These are phyloP conservation scores for Heloderma charlesbogerti DNA, from an alignment of 2,113 vertebrate species.

Conservation along the genomic window DNA sequence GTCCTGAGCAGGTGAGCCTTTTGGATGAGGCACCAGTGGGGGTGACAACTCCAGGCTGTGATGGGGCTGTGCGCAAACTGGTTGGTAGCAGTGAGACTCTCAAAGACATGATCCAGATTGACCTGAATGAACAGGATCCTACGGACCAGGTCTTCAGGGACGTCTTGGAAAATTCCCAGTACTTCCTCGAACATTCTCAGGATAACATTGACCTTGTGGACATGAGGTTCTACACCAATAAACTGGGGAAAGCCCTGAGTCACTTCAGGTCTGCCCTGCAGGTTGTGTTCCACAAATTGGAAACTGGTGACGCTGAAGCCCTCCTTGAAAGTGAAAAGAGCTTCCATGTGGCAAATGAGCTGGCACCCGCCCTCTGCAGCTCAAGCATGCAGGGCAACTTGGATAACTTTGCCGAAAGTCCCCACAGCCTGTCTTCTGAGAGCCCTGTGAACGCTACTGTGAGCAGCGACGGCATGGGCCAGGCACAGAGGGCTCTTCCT, in stretches of 20 bases:
- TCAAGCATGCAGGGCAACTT: slow-evolving; percentile 68
- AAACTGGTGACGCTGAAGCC: slow-evolving; percentile 77
- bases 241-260: slow-evolving; percentile 86
- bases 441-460: slow-evolving; percentile 68
- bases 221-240: slow-evolving; percentile 84
- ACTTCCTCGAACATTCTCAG: slow-evolving; percentile 70
- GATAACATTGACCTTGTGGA: slow-evolving; percentile 78
- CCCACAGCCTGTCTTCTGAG: slow-evolving; percentile 77
- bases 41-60: slow-evolving; percentile 69
- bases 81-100: slow-evolving; percentile 75
- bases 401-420: slow-evolving; percentile 77
- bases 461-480: slow-evolving; percentile 63
- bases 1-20: slow-evolving; percentile 74
- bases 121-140: slow-evolving; percentile 80
- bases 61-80: slow-evolving; percentile 70
- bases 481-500: slow-evolving; percentile 57
- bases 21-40: slow-evolving; percentile 76
- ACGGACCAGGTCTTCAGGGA: slow-evolving; percentile 78
- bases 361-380: slow-evolving; percentile 64
- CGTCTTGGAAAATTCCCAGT: slow-evolving; percentile 81
- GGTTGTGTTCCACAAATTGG: slow-evolving; percentile 89
- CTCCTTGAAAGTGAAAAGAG: slow-evolving; percentile 76
- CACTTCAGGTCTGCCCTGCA: slow-evolving; percentile 88
- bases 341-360: slow-evolving; percentile 76
- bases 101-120: slow-evolving; percentile 82